Evolutionary conservation across 2,888 invertebrate species (phyloP), one percentile per base, ranked within the genome.

Genomic region (Criorhina ranunculi): DNA sequence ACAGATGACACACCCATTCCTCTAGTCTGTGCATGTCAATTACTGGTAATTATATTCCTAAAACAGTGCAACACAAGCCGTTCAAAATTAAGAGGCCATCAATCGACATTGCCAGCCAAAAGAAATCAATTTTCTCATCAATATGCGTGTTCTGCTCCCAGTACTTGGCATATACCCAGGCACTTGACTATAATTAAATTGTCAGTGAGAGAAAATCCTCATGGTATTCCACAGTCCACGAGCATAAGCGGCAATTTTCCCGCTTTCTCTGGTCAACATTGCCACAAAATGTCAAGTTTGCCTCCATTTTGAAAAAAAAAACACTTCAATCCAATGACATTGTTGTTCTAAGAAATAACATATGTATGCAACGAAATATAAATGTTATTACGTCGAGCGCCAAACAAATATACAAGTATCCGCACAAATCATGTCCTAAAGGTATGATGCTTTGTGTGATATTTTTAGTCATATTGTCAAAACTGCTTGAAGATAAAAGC

Each of bases 171-270:
- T 51, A 40, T 40, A n/a, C 49, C 76, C 76, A 76, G 33, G 24
- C 76, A 40, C 59, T 59, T 59, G 59, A 59, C 76, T 67, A 76
- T 57, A 76, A 76, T 76, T 67, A 76, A 76, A 76, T 67, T n/a
- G 49, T 42, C 33, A 19, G 67, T 49, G 51, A 57, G 51, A 57
- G 37, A 51, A 67, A 51, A 57, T 51, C 19, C 40, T 64, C 66
- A 29, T 55, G 31, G 37, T 73, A 44, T 53, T 53, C 24, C 4
- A 4, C 24, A 24, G 24, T 24, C 15, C 15, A 9, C 44, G 35
- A 53, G 35, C 33, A 55, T 75, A 46, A 64, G 75, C 40, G 49
- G 49, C 57, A 29, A 66, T 46, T 57, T 55, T 46, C 9, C 35
- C 66, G 57, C 57, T 57, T 66, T 57, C 66, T 57, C 35, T 12